Base-by-base conservation (phyloP, 2,797 vertebrate genomes). In the Parauchenoglanis punctatus region DNA sequence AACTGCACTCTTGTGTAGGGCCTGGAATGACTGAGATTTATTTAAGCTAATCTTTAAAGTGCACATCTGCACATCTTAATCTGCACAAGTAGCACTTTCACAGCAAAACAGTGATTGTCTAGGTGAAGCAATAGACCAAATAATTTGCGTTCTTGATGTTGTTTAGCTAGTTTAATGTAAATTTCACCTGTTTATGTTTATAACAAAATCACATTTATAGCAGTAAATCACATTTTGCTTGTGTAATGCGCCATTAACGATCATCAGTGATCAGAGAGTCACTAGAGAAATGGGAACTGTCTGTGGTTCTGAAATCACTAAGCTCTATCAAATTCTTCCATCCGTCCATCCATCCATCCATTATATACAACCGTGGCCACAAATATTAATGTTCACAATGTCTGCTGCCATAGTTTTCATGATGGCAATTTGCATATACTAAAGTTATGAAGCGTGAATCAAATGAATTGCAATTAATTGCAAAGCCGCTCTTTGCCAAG, bases 221-320 rank as follows among this genome's bases (percentile, higher is more conserved):
- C 7, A 17, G 35, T 72, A 18, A 17, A 17, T 17, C 54, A 54
- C 54, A 61, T 75, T 75, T 75, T 25, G 11, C 12, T 75, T 4
- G 25, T 56, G 20, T 20, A 11, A 75, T 13, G 12, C 7, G 2
- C 12, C 44, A 75, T n/a, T n/a, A 17, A n/a, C n/a, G 46, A 52
- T 15, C 11, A 7, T 7, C 44, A 52, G 25, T 46, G 20, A 40
- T 70, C 67, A 70, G 15, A 70, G 17, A 20, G 4, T 44, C 70
- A 11, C 40, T 44, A 10, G 70, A 75, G 72, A 13, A 75, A 11
- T 3, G 18, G n/a, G 85, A 84, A 61, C 87, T 89, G 85, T 89
- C 87, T 80, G 13, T 13, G 81, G 87, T 88, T 59, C 89, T 89
- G 89, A 88, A 88, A 63, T 54, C 6, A 28, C 17, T 31, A 25